Percentiles rank a stretch among this genome's conserved stretches.
These are phyloP conservation scores for Promerops cafer DNA, from an alignment of 2,113 vertebrate species.

Conservation along the genomic window DNA sequence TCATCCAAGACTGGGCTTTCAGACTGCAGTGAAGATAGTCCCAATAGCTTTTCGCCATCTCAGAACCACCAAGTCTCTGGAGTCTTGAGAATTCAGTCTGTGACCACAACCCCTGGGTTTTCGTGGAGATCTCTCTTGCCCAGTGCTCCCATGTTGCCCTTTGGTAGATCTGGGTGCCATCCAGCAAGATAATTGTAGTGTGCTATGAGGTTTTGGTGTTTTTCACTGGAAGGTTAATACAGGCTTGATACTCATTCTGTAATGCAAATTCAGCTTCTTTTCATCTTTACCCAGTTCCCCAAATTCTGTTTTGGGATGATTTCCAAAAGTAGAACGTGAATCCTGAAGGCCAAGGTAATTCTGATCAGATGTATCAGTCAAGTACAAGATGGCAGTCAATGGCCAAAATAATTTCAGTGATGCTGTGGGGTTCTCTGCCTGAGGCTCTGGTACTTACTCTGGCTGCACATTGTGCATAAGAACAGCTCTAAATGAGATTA, in stretches of 20 bases:
- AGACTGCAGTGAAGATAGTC: not conserved
- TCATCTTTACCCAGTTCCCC: not conserved
- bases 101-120: not conserved
- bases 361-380: not conserved
- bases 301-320: not conserved
- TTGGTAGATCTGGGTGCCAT: not conserved
- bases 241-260: not conserved
- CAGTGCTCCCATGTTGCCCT: not conserved
- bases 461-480: too few relatives aligned
- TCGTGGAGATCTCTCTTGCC: not conserved
- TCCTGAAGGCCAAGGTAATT: not conserved
- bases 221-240: not conserved
- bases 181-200: not conserved
- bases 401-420: not conserved
- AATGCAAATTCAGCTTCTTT: not conserved
- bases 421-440: not conserved
- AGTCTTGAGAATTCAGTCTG: not conserved
- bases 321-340: not conserved
- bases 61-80: not conserved
- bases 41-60: not conserved
- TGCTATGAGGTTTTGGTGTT: not conserved
- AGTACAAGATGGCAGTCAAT: rapidly evolving
- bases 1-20: not conserved
- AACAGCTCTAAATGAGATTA: not conserved
- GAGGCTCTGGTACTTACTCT: not conserved